These are phyloP conservation scores for Altica lythri DNA, from an alignment of 2,888 invertebrate genomes.

Conservation along the genomic window DNA sequence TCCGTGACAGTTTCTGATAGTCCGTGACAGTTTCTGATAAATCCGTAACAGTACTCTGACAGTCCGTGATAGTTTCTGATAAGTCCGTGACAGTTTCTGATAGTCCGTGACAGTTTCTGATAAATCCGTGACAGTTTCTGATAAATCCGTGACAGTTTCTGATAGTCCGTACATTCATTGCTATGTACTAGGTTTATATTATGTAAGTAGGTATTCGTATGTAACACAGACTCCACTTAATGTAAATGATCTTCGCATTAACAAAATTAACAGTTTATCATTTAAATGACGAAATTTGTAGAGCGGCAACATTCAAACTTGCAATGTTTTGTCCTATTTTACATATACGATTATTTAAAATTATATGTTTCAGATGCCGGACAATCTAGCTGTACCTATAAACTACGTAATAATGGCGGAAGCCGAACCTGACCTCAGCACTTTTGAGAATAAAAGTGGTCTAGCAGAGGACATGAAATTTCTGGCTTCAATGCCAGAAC, in stretches of 20 bases:
- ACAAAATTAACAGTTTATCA: not conserved
- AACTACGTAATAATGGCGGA: constrained; percentile 66
- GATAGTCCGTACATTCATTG: too few relatives aligned
- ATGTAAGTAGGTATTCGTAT: not conserved
- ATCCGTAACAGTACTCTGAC: too few relatives aligned
- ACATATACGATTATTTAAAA: not conserved
- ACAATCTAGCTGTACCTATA: constrained; percentile 53
- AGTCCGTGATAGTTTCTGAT: too few relatives aligned
- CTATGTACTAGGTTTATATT: too few relatives aligned
- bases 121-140: too few relatives aligned
- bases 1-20: too few relatives aligned
- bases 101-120: too few relatives aligned
- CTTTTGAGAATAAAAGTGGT: constrained; percentile 91
- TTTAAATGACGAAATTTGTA: not conserved
- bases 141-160: too few relatives aligned
- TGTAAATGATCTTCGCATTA: not conserved
- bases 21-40: too few relatives aligned
- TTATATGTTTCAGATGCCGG: constrained; percentile 53
- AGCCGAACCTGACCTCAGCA: constrained; percentile 88
- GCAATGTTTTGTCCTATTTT: not conserved
- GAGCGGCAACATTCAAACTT: not conserved
- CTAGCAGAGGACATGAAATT: constrained; percentile 96
- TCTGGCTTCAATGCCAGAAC: constrained; percentile 92
- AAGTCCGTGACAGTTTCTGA: too few relatives aligned
- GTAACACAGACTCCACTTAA: not conserved